phyloP scores from a whole-genome alignment of 2,797 vertebrate species.

The Alauda arvensis region DNA sequence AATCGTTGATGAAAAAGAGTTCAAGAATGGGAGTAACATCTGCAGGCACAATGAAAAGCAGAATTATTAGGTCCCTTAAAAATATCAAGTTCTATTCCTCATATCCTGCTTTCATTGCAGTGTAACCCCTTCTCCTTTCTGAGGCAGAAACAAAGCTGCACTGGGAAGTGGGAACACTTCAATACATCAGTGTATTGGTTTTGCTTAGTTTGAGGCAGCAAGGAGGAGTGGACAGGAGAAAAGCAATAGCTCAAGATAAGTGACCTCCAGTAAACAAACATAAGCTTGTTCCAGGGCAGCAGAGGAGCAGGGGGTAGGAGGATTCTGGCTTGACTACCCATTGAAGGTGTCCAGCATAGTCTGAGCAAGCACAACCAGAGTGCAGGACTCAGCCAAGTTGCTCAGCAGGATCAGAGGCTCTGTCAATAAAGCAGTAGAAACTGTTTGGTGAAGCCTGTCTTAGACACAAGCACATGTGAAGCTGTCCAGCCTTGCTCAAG shows the following conservation, averaged over 20 bases:
- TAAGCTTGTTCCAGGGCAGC: neutral
- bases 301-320: neutral
- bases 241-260: conserved; percentile 2
- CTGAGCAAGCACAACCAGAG: neutral
- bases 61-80: neutral
- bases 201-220: neutral
- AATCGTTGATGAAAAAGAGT: neutral
- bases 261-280: conserved; percentile 18
- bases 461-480: neutral
- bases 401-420: conserved; percentile 16
- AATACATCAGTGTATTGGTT: neutral
- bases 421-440: conserved; percentile 12
- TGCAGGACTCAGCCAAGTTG: neutral
- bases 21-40: neutral
- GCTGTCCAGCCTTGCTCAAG: neutral
- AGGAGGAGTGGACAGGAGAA: neutral
- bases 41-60: neutral
- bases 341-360: neutral
- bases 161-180: neutral
- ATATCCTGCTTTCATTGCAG: neutral
- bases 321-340: neutral
- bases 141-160: neutral
- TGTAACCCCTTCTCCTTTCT: neutral
- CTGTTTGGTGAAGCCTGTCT: neutral
- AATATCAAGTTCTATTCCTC: neutral